phyloP scores from a whole-genome alignment of 2,797 vertebrate species.

The Remorina albescens region DNA sequence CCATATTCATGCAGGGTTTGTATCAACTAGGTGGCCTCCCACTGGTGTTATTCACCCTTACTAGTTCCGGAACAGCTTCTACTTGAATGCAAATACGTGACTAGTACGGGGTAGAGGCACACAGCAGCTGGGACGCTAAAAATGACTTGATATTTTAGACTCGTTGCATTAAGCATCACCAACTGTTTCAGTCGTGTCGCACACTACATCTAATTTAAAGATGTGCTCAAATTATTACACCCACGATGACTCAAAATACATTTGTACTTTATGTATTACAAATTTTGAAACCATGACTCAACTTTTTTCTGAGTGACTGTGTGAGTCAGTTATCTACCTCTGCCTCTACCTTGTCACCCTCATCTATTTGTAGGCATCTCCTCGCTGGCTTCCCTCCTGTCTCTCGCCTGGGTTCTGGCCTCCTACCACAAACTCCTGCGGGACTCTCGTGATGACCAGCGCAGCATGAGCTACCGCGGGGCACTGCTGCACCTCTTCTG shows the following conservation, averaged over 20 bases:
- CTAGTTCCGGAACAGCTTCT: constrained; percentile 49
- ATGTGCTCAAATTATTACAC: constrained; percentile 18
- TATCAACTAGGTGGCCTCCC: constrained; percentile 59
- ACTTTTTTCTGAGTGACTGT: constrained; percentile 16
- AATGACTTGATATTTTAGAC: constrained; percentile 47
- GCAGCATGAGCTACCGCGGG: constrained; percentile 99
- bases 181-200: constrained; percentile 46
- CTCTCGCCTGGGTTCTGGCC: constrained; percentile 98
- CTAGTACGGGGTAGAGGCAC: constrained; percentile 39
- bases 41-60: constrained; percentile 61
- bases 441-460: constrained; percentile 98
- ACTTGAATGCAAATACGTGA: constrained; percentile 57
- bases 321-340: constrained; percentile 16
- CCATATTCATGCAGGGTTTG: constrained; percentile 53
- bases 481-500: constrained; percentile 97
- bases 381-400: constrained; percentile 96
- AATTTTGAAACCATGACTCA: neutral
- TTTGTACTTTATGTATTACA: constrained; percentile 9
- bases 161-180: constrained; percentile 20
- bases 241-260: constrained; percentile 40
- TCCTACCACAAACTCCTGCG: constrained; percentile 99
- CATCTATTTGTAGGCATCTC: constrained; percentile 89
- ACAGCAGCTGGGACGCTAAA: constrained; percentile 47
- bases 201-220: constrained; percentile 39
- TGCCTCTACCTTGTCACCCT: neutral